Evolutionary conservation across 2,113 vertebrate species (phyloP).

Genomic region (Polypterus senegalus): DNA sequence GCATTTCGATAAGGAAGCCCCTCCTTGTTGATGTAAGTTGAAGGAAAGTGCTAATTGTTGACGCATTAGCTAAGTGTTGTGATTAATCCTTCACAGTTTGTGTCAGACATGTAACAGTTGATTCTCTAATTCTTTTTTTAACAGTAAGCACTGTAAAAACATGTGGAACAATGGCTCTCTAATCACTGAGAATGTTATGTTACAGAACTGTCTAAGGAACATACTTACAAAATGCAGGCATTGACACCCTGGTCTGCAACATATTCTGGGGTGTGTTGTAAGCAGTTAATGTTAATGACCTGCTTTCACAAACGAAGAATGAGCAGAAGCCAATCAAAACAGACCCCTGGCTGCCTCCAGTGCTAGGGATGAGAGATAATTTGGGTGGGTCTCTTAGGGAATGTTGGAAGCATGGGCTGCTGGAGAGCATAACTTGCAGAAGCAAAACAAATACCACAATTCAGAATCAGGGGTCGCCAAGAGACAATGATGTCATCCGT

Average conservation of each 20-base stretch:
- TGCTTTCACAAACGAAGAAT: conserved; percentile 68
- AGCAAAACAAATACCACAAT: too few relatives aligned
- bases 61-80: conserved; percentile 75
- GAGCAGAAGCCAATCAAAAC: conserved; percentile 79
- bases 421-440: too few relatives aligned
- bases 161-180: conserved; percentile 57
- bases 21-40: conserved; percentile 51
- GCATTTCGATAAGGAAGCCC: conserved; percentile 58
- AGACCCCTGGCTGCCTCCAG: conserved; percentile 63
- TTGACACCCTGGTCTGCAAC: conserved; percentile 43
- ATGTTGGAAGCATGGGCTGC: too few relatives aligned
- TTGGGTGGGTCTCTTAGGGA: conserved; percentile 29
- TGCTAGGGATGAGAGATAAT: conserved; percentile 44
- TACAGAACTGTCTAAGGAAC: conserved; percentile 47
- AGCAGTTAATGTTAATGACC: conserved; percentile 61
- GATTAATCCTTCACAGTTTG: conserved; percentile 66
- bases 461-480: too few relatives aligned
- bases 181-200: conserved; percentile 52
- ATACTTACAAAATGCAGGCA: conserved; percentile 48
- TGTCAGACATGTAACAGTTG: conserved; percentile 58
- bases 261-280: conserved; percentile 59
- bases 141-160: conserved; percentile 59
- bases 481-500: too few relatives aligned
- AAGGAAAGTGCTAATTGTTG: conserved; percentile 63
- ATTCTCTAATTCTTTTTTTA: conserved; percentile 60